Evolutionary conservation across 2,888 invertebrate genomes (phyloP).

Genomic region (Meganola albula): DNA sequence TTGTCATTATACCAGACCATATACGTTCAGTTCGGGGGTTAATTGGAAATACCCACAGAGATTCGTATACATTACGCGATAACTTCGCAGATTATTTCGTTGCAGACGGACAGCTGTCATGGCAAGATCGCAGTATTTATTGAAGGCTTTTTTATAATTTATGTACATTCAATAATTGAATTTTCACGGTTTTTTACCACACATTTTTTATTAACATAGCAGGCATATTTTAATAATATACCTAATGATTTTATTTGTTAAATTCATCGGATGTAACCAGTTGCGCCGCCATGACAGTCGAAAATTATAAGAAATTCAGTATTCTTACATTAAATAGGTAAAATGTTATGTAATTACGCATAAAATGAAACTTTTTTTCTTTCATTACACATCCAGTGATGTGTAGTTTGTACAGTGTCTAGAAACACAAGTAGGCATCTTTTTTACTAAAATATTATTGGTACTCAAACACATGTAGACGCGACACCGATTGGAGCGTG

Average conservation of each 20-base stretch:
- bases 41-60: slow-evolving; percentile 17
- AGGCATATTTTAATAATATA: slow-evolving; percentile 25
- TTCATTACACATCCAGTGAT: too few species aligned
- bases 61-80: slow-evolving; percentile 21
- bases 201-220: slow-evolving; percentile 25
- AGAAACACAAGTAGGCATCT: too few species aligned
- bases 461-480: too few species aligned
- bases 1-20: slow-evolving; percentile 21
- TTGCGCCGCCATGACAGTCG: too few species aligned
- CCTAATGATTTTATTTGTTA: slow-evolving; percentile 23
- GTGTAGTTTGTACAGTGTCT: too few species aligned
- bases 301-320: too few species aligned
- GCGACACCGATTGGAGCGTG: too few species aligned
- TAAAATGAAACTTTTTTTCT: too few species aligned
- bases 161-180: slow-evolving; percentile 15
- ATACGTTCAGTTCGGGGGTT: slow-evolving; percentile 14
- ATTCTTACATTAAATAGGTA: too few species aligned
- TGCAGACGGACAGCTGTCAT: slow-evolving; percentile 18
- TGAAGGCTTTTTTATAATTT: slow-evolving; percentile 17
- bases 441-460: too few species aligned
- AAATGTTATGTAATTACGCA: too few species aligned
- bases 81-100: slow-evolving; percentile 21
- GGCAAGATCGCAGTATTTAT: slow-evolving; percentile 24
- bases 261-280: too few species aligned
- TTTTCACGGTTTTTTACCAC: slow-evolving; percentile 19